phyloP scores from a whole-genome alignment of 2,797 vertebrate species.

The Chaetodon trifasciatus region DNA sequence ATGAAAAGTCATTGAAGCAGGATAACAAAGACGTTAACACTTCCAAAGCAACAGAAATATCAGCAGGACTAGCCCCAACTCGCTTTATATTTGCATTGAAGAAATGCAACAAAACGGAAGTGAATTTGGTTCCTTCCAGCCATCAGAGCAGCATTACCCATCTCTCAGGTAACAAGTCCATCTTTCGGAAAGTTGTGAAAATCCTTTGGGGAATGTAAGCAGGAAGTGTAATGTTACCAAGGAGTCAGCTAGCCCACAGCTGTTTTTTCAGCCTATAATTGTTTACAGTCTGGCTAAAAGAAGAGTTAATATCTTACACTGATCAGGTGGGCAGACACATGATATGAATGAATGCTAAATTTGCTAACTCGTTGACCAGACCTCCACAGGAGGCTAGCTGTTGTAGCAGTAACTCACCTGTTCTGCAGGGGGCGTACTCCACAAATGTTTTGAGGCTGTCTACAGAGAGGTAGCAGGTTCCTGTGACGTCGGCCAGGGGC shows the following conservation, averaged over 20 bases:
- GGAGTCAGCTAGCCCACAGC: not conserved
- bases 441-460: slow-evolving; percentile 87
- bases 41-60: too few species aligned
- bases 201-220: not conserved
- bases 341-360: not conserved
- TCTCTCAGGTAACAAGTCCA: too few species aligned
- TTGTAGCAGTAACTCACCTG: slow-evolving; percentile 79
- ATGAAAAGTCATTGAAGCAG: too few species aligned
- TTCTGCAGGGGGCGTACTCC: slow-evolving; percentile 91
- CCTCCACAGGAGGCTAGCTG: not conserved
- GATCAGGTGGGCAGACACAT: not conserved
- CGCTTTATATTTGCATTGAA: too few species aligned
- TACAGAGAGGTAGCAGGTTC: slow-evolving; percentile 91
- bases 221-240: not conserved
- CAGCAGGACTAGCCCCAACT: too few species aligned
- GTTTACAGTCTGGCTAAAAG: too few species aligned
- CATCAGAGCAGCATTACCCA: too few species aligned
- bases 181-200: too few species aligned
- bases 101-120: too few species aligned
- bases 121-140: too few species aligned
- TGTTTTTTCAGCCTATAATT: too few species aligned
- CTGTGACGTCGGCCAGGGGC: slow-evolving; percentile 85
- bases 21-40: too few species aligned
- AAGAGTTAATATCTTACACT: not conserved
- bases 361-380: not conserved